These are phyloP conservation scores for Heliopora coerulea DNA, from an alignment of 92 coral and sea anemone genomes.

Conservation along the genomic window DNA sequence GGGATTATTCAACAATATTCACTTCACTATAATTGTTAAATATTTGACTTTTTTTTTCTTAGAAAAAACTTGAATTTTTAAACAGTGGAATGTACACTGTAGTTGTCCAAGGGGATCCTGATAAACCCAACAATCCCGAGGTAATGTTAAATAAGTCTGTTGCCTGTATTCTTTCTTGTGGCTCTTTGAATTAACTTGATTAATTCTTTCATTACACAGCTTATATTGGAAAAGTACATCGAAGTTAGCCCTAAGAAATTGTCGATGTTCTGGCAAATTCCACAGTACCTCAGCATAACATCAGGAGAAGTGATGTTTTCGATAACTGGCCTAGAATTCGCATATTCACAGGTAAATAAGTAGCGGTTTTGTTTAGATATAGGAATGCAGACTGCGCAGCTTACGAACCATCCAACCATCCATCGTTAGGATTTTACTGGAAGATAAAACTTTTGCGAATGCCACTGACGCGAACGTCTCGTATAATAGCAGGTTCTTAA, in stretches of 20 bases:
- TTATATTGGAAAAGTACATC: constrained; percentile 58
- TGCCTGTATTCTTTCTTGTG: background rate
- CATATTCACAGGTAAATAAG: constrained; percentile 83
- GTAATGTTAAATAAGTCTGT: constrained; percentile 2
- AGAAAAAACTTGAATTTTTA: constrained; percentile 69
- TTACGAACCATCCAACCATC: too few relatives aligned
- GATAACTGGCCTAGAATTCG: constrained; percentile 94
- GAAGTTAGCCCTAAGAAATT: constrained; percentile 78
- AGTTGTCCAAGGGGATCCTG: constrained; percentile 74
- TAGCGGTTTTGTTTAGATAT: background rate
- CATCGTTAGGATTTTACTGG: too few relatives aligned
- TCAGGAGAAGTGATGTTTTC: constrained; percentile 93
- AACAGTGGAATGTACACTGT: constrained; percentile 94
- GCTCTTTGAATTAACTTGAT: background rate
- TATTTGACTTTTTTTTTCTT: background rate
- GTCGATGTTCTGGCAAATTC: constrained; percentile 95
- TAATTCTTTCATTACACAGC: constrained; percentile 43
- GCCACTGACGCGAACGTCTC: too few relatives aligned
- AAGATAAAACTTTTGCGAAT: too few relatives aligned
- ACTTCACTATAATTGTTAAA: too few relatives aligned
- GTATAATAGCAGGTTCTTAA: too few relatives aligned
- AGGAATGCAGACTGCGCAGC: too few relatives aligned
- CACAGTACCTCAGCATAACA: constrained; percentile 87
- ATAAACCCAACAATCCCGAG: constrained; percentile 42
- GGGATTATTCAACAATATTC: too few relatives aligned